Evolutionary conservation across 2,888 invertebrate genomes (phyloP).

Genomic region (Rotaria macrura): DNA sequence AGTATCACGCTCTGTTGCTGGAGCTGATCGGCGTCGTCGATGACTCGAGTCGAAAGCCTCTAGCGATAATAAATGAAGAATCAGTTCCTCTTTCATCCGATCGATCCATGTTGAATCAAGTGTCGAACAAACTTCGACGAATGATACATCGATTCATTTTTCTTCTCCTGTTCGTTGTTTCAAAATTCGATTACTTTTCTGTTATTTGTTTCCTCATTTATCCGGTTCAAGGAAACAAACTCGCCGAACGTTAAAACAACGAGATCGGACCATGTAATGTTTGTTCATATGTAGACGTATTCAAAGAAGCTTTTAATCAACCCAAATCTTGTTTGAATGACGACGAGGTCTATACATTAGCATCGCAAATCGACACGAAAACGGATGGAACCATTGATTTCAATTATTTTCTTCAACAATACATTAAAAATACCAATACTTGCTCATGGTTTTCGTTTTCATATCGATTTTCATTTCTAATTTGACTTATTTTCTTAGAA

Average conservation of each 20-base stretch:
- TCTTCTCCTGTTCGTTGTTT: too few species aligned
- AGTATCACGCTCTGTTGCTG: constrained; percentile 41
- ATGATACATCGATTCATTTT: too few species aligned
- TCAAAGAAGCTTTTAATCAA: background rate
- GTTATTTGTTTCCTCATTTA: background rate
- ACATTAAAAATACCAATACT: background rate
- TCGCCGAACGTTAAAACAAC: constrained; percentile 15
- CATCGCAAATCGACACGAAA: constrained; percentile 5
- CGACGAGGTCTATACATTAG: background rate
- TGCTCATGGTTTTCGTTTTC: background rate
- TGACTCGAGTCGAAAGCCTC: background rate
- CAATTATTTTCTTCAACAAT: background rate
- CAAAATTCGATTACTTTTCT: too few species aligned
- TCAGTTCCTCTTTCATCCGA: background rate
- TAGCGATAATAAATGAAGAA: background rate
- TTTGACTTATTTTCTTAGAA: background rate
- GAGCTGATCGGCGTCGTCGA: background rate
- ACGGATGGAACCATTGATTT: constrained; percentile 1
- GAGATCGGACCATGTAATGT: background rate
- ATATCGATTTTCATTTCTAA: background rate
- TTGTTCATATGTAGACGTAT: background rate
- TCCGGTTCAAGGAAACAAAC: background rate
- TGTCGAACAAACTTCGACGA: background rate
- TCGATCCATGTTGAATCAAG: background rate
- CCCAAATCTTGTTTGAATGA: background rate